Evolutionary conservation across 2,113 vertebrate species (phyloP), one percentile per base, ranked within the genome.

Genomic region (Theristicus caerulescens): DNA sequence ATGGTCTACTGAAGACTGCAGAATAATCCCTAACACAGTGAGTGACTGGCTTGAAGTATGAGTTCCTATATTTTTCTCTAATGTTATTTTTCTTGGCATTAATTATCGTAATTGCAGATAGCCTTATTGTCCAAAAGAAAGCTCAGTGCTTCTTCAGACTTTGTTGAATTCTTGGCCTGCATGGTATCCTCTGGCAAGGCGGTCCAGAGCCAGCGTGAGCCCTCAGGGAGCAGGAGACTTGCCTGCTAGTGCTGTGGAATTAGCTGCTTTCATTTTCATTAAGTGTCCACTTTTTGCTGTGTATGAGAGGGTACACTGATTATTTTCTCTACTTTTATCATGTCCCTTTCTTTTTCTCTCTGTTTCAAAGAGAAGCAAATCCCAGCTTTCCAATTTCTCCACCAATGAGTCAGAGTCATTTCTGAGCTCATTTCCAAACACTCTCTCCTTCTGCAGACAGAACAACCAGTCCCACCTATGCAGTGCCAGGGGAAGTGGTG

Each of bases 261-360:
- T 72, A 72, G 36, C 31, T 86, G 49, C 78, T 90, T 93, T 87
- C 76, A 42, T 93, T 91, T 82, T 52, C 74, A 69, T 71, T 84
- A 82, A 87, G 74, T 58, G 78, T 14, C 42, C 17, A 2, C 81
- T 90, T 87, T 79, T 80, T 85, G 15, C 62, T 80, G 16, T 31
- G 36, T 62, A 32, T 55, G 25, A 82, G 52, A 86, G 36, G 40
- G 52, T 64, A 47, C 36, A 40, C 21, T 66, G 76, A 69, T 71
- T 86, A 86, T 94, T 93, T 88, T 76, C 73, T 87, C 66, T 87
- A 7, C 57, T 91, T 96, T 59, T 84, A 70, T 69, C 72, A 44
- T 81, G 27, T 29, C n/a, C 15, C 36, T 72, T 92, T 90, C 59
- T 93, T 93, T 65, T 90, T 47, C 61, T 93, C 70, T 84, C 61